Conservation (phyloP, 2,113 vertebrate genomes). For the Corythornis cristatus region DNA sequence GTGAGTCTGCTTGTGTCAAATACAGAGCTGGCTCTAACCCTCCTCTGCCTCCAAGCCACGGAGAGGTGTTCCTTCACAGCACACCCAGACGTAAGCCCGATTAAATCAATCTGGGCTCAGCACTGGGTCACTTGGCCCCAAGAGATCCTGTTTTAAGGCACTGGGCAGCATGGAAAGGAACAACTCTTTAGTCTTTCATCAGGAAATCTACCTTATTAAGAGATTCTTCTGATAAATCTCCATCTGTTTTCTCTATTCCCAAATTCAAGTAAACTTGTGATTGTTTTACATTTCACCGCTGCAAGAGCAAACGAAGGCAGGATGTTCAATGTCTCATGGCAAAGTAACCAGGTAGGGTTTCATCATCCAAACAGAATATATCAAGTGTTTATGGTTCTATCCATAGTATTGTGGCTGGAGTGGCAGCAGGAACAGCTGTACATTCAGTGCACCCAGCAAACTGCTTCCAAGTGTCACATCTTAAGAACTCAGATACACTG, state of each 20-base stretch:
- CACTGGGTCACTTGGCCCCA: neutral
- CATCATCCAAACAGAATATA: neutral
- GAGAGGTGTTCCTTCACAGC: neutral
- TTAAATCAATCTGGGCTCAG: neutral
- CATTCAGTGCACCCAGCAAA: neutral
- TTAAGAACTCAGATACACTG: neutral
- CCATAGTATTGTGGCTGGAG: neutral
- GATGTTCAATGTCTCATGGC: neutral
- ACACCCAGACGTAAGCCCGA: neutral
- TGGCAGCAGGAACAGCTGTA: neutral
- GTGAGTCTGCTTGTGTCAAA: neutral
- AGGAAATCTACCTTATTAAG: neutral
- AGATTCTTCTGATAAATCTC: neutral
- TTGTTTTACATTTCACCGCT: neutral
- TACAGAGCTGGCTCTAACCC: neutral
- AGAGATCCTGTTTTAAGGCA: neutral
- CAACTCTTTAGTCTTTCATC: neutral
- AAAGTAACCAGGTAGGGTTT: neutral
- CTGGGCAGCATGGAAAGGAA: neutral
- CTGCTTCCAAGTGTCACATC: neutral
- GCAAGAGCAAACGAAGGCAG: neutral
- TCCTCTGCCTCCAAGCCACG: neutral
- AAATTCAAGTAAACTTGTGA: neutral
- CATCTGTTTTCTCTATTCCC: neutral
- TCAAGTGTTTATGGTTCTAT: neutral